These are phyloP conservation scores for Netelia inedita DNA, from an alignment of 2,888 invertebrate genomes.

Conservation along the genomic window DNA sequence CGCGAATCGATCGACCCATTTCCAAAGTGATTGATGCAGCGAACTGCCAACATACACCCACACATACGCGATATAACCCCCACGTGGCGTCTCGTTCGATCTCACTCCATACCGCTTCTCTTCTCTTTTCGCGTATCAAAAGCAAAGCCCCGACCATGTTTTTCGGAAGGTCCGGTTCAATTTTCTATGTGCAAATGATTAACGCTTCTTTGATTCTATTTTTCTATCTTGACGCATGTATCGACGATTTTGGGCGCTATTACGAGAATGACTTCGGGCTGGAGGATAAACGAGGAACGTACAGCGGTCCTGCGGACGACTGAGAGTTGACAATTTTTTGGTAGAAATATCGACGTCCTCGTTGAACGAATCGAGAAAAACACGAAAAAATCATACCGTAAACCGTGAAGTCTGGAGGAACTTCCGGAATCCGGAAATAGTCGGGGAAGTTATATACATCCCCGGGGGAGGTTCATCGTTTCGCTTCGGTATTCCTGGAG, in stretches of 20 bases:
- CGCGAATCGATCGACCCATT: conserved; percentile 69
- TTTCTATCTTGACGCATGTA: not conserved
- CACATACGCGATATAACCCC: conserved; percentile 29
- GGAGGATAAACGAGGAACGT: not conserved
- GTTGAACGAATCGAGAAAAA: not conserved
- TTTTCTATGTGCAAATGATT: conserved; percentile 17
- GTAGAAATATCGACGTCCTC: too few relatives aligned
- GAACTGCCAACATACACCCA: conserved; percentile 28
- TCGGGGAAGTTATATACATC: not conserved
- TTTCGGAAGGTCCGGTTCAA: conserved; percentile 11
- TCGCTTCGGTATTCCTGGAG: conserved; percentile 23
- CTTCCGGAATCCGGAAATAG: conserved; percentile 3
- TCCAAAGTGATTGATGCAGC: conserved; percentile 65
- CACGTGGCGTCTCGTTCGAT: conserved; percentile 43
- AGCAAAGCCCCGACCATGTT: not conserved
- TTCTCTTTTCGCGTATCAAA: conserved; percentile 9
- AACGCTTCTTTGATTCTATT: not conserved
- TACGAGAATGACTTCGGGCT: not conserved
- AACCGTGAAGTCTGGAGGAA: not conserved
- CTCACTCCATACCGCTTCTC: conserved; percentile 33
- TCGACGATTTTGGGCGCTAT: not conserved
- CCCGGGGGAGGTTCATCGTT: conserved; percentile 16
- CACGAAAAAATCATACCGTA: not conserved
- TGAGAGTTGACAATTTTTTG: not conserved
- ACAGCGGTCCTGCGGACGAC: not conserved